phyloP scores from a whole-genome alignment of 2,113 vertebrate genomes.

The Carassius carassius region DNA sequence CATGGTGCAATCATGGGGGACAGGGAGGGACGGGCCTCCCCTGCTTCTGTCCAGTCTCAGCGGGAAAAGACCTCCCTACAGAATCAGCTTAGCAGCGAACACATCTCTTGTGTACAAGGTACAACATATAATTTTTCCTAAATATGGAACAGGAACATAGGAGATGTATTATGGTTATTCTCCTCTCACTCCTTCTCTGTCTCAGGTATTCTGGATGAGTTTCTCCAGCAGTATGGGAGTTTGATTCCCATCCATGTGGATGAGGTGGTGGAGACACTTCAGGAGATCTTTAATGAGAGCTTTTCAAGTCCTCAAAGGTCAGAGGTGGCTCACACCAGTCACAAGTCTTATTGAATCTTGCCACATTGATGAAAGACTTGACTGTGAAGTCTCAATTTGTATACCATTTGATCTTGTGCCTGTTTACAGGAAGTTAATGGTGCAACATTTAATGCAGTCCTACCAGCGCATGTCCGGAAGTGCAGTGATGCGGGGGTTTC shows the following conservation, averaged over 20 bases:
- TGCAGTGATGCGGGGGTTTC: constrained; percentile 80
- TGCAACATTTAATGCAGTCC: constrained; percentile 86
- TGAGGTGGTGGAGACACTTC: constrained; percentile 83
- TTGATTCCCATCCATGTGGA: constrained; percentile 87
- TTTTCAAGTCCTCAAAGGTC: constrained; percentile 85
- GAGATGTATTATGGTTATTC: neutral
- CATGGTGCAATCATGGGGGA: neutral
- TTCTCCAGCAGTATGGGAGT: constrained; percentile 86
- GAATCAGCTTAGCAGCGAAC: constrained; percentile 54
- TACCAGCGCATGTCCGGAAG: constrained; percentile 85
- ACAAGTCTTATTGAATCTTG: neutral
- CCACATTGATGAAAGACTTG: neutral
- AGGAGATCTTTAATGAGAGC: constrained; percentile 83
- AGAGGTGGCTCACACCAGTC: neutral
- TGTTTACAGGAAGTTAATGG: constrained; percentile 78
- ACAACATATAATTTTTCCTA: neutral
- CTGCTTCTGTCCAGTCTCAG: constrained; percentile 20
- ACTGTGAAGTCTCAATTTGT: neutral
- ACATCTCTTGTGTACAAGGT: constrained; percentile 56
- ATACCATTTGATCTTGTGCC: neutral
- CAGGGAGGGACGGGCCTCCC: neutral
- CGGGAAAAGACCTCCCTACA: constrained; percentile 28
- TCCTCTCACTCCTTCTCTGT: neutral
- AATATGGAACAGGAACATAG: neutral
- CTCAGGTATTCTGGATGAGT: constrained; percentile 84